Evolutionary conservation across 1,140 invertebrate genomes (phyloP).

Genomic region (Ephestia elutella): DNA sequence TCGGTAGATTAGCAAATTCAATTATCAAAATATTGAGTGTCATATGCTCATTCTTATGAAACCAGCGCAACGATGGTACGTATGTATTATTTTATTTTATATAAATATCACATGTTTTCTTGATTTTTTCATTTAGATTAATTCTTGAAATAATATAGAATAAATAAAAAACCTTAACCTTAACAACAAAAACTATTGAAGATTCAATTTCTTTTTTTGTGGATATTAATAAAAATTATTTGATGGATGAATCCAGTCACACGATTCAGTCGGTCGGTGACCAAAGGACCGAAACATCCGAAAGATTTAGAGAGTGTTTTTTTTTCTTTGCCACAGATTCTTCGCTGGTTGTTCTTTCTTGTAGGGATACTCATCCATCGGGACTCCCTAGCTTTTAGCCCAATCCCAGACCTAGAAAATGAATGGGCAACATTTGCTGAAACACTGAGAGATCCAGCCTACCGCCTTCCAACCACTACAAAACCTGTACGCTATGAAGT

Average conservation of each 20-base stretch:
- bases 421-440: constrained; percentile 50
- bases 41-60: constrained; percentile 16
- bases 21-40: neutral
- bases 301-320: too few species aligned
- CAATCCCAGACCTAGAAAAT: constrained; percentile 43
- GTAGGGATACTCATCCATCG: constrained; percentile 37
- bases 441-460: constrained; percentile 39
- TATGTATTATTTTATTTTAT: constrained; percentile 14
- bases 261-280: too few species aligned
- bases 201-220: too few species aligned
- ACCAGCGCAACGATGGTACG: constrained; percentile 45
- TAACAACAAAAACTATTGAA: too few species aligned
- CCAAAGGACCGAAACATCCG: too few species aligned
- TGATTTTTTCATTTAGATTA: neutral
- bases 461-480: constrained; percentile 49
- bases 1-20: neutral
- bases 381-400: constrained; percentile 34
- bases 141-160: neutral
- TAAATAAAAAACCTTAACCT: too few species aligned
- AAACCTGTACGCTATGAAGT: constrained; percentile 76
- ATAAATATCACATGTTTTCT: too few species aligned
- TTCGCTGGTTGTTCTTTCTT: constrained; percentile 41
- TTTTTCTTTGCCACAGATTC: constrained; percentile 24
- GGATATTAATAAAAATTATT: neutral
- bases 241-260: too few species aligned